These are phyloP conservation scores for Rhynchophorus ferrugineus DNA, from an alignment of 1,140 invertebrate species.

Conservation along the genomic window DNA sequence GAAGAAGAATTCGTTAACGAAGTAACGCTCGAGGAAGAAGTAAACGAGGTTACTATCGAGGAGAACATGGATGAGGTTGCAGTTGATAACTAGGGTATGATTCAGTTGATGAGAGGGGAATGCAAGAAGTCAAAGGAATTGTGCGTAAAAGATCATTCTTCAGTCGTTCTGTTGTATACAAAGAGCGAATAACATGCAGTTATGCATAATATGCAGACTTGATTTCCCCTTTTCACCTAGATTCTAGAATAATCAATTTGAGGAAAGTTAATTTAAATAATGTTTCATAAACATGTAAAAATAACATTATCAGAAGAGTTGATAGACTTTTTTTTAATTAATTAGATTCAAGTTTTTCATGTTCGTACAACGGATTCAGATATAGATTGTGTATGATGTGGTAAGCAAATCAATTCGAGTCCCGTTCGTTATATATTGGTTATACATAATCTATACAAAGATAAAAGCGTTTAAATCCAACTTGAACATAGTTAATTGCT, in stretches of 20 bases:
- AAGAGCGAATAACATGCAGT: background rate
- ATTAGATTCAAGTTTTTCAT: too few species aligned
- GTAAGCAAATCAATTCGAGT: too few species aligned
- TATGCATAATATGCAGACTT: too few species aligned
- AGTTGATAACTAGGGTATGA: background rate
- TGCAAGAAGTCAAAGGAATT: background rate
- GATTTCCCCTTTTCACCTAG: too few species aligned
- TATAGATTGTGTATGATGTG: too few species aligned
- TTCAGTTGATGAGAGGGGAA: background rate
- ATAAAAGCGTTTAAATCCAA: background rate
- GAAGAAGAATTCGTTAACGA: slow-evolving; percentile 29
- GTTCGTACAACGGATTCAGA: too few species aligned
- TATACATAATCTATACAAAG: background rate
- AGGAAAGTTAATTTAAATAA: too few species aligned
- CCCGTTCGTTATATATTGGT: background rate
- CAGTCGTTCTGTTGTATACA: background rate
- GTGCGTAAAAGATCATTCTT: background rate
- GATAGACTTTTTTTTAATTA: too few species aligned
- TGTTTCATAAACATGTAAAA: too few species aligned
- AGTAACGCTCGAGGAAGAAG: slow-evolving; percentile 34
- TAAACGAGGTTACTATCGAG: slow-evolving; percentile 33
- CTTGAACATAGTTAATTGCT: too few species aligned
- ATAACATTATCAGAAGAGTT: too few species aligned
- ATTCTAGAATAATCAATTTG: too few species aligned
- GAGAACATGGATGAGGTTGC: slow-evolving; percentile 25